phyloP scores from a whole-genome alignment of 2,888 invertebrate genomes.

The Leptopilina myrica region DNA sequence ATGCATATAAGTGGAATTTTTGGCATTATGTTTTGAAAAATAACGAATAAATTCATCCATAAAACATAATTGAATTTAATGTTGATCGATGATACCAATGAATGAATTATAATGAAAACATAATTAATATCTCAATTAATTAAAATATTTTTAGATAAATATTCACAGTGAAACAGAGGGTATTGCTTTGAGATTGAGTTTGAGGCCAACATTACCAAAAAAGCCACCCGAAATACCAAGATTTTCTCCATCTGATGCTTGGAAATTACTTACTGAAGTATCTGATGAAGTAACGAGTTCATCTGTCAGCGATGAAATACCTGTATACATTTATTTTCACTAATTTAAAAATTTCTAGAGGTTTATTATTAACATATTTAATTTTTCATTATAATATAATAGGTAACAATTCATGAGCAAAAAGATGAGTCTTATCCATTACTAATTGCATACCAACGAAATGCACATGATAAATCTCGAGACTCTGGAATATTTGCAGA shows the following conservation, averaged over 20 bases:
- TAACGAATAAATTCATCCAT: too few relatives aligned
- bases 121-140: too few relatives aligned
- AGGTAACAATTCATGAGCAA: too few relatives aligned
- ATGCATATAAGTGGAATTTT: too few relatives aligned
- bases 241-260: conserved; percentile 90
- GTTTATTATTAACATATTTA: too few relatives aligned
- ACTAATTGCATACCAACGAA: conserved; percentile 76
- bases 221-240: conserved; percentile 86
- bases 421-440: conserved; percentile 71
- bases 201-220: conserved; percentile 88
- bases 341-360: too few relatives aligned
- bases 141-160: conserved; percentile 42
- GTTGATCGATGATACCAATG: too few relatives aligned
- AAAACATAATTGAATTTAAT: too few relatives aligned
- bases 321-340: conserved; percentile 56
- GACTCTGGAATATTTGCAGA: conserved; percentile 91
- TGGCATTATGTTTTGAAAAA: too few relatives aligned
- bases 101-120: too few relatives aligned
- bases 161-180: conserved; percentile 79
- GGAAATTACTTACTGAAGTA: conserved; percentile 85
- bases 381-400: too few relatives aligned
- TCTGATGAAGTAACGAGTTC: conserved; percentile 71
- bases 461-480: conserved; percentile 85
- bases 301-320: conserved; percentile 71
- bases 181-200: conserved; percentile 84